phyloP scores from a whole-genome alignment of 1,140 invertebrate species.

The Copidosoma floridanum region DNA sequence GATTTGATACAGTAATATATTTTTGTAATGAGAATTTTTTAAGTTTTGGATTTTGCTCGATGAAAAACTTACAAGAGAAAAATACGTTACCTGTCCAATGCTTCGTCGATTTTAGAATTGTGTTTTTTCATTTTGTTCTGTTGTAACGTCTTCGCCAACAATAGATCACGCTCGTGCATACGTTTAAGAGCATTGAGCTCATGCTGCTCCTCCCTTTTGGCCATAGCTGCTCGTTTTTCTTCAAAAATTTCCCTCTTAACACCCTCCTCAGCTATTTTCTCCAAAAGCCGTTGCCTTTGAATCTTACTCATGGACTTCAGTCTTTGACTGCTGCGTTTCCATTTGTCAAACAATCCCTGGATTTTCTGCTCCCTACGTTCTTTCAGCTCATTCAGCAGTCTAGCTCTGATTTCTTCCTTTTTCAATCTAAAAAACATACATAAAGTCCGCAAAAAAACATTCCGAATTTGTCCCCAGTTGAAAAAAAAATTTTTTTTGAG shows the following conservation, averaged over 20 bases:
- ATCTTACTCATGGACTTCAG: not conserved
- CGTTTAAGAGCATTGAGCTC: slow-evolving; percentile 25
- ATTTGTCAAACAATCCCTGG: slow-evolving; percentile 9
- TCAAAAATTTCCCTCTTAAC: slow-evolving; percentile 8
- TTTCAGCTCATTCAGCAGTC: not conserved
- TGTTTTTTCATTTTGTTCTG: not conserved
- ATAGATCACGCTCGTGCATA: slow-evolving; percentile 27
- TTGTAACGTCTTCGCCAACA: slow-evolving; percentile 21
- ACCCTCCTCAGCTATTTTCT: slow-evolving; percentile 11
- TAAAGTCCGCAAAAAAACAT: no score
- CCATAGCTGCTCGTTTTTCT: slow-evolving; percentile 21
- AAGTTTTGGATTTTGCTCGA: no score
- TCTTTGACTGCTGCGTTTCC: slow-evolving; percentile 7
- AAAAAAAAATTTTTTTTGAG: no score
- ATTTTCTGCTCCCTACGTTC: not conserved
- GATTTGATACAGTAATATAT: no score
- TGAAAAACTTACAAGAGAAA: not conserved
- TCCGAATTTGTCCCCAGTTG: no score
- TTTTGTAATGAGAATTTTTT: no score
- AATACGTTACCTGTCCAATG: slow-evolving; percentile 12
- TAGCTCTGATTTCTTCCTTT: not conserved
- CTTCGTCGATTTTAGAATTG: slow-evolving; percentile 16
- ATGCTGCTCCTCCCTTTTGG: slow-evolving; percentile 17
- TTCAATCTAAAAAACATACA: no score
- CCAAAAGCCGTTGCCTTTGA: slow-evolving; percentile 11